Conservation (phyloP, 2,113 vertebrate genomes). For the Chloebia gouldiae region DNA sequence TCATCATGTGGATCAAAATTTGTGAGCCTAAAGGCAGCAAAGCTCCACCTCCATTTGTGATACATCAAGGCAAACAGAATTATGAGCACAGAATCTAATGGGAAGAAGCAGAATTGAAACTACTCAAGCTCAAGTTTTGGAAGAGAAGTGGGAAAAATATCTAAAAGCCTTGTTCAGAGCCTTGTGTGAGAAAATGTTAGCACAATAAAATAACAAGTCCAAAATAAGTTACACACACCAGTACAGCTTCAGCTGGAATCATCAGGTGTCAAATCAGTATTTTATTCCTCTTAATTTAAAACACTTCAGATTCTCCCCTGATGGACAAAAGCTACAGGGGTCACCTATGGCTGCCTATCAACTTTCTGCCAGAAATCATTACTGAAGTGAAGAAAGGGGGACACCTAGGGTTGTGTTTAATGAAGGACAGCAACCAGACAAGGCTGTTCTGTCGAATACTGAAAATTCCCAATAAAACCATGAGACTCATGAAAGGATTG, state of each 20-base stretch:
- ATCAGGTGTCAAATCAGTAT: not conserved
- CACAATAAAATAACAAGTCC: not conserved
- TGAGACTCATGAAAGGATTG: not conserved
- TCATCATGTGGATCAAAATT: not conserved
- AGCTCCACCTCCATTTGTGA: not conserved
- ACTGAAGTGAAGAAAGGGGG: slow-evolving; percentile 35
- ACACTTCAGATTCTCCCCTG: not conserved
- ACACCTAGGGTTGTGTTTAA: slow-evolving; percentile 46
- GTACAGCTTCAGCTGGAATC: not conserved
- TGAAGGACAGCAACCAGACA: slow-evolving; percentile 1
- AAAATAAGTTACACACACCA: not conserved
- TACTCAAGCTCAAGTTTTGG: not conserved
- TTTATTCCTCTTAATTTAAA: not conserved
- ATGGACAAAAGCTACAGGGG: not conserved
- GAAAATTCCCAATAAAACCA: not conserved
- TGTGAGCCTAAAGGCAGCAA: not conserved
- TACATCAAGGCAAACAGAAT: not conserved
- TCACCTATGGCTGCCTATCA: not conserved
- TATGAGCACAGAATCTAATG: not conserved
- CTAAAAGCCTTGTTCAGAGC: not conserved
- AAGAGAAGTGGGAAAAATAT: not conserved
- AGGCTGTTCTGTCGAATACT: not conserved
- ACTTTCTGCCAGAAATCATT: not conserved
- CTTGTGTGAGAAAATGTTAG: not conserved
- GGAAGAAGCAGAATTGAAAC: not conserved